Evolutionary conservation across 2,888 invertebrate species (phyloP), one percentile per base, ranked within the genome.

Genomic region (Cylloceria caligata): DNA sequence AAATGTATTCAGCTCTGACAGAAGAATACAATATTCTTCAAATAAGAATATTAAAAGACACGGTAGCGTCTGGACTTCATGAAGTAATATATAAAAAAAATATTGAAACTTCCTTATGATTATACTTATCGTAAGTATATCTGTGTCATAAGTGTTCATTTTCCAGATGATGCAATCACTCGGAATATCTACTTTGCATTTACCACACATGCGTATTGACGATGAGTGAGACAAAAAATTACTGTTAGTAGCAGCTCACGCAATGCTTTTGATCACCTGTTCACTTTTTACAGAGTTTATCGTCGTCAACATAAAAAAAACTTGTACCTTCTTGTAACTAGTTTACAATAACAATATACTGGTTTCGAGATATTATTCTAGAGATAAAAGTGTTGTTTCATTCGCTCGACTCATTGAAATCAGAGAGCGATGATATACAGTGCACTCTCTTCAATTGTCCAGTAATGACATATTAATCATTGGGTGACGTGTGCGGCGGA

Each of bases 221-320:
- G 57, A 57, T 57, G 16, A 16, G 30, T 34, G 34, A 57, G 7
- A 57, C 34, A 34, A 55, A 57, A 57, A 34, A 57, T 36, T n/a
- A 30, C 7, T 16, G 30, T 57, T 24, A 24, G 3, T 52, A 2
- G 57, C n/a, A 24, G 24, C 11, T 52, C 9, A 24, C 52, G 16
- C 34, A 30, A 16, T 30, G 16, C 9, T 34, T 57, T 30, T 16
- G 57, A 34, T 16, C 57, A 13, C 57, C 55, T 30, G 30, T 30
- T 30, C 11, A 24, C 27, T 24, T 55, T 57, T 34, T 7, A 57
- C 16, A 34, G 16, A 34, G 7, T 57, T 57, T 34, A 57, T 57
- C 57, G n/a, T n/a, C 6, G 19, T 16, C 6, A 21, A 4, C 6
- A 6, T 34, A 57, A 16, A 34, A 57, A 57, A 16, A 57, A 34